phyloP scores from a whole-genome alignment of 2,888 invertebrate species.

The Punctoribates punctum region DNA sequence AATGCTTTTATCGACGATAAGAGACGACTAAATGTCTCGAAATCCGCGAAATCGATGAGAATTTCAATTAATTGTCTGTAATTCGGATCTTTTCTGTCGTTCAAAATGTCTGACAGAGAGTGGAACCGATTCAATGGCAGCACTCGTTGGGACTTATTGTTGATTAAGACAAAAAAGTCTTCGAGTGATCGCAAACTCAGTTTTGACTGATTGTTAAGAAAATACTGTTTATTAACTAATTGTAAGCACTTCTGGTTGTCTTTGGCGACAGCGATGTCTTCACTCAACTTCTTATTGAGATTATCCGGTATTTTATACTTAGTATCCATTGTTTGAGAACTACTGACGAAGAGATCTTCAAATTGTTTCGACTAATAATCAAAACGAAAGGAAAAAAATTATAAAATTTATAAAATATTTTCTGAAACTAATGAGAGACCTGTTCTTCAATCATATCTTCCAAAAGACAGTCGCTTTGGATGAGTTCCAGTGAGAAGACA shows the following conservation, averaged over 20 bases:
- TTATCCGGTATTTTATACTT: neutral
- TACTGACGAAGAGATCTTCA: neutral
- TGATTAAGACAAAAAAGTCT: neutral
- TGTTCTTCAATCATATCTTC: neutral
- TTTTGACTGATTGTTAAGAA: neutral
- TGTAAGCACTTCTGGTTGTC: slow-evolving; percentile 5
- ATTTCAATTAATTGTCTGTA: neutral
- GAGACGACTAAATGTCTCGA: neutral
- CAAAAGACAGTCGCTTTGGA: neutral
- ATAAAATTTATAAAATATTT: neutral
- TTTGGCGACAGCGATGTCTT: neutral
- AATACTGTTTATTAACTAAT: neutral
- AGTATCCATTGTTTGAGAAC: neutral
- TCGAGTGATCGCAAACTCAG: neutral
- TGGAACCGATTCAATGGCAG: neutral
- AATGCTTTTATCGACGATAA: neutral
- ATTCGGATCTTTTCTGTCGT: neutral
- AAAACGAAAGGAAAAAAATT: neutral
- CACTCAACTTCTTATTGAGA: neutral
- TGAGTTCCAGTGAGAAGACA: neutral
- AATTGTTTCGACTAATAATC: neutral
- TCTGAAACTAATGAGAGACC: neutral
- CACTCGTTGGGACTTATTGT: neutral
- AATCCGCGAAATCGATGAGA: neutral
- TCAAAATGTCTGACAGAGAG: slow-evolving; percentile 2